These are phyloP conservation scores for Priapulus caudatus DNA, from an alignment of 2,888 invertebrate species.

Conservation along the genomic window DNA sequence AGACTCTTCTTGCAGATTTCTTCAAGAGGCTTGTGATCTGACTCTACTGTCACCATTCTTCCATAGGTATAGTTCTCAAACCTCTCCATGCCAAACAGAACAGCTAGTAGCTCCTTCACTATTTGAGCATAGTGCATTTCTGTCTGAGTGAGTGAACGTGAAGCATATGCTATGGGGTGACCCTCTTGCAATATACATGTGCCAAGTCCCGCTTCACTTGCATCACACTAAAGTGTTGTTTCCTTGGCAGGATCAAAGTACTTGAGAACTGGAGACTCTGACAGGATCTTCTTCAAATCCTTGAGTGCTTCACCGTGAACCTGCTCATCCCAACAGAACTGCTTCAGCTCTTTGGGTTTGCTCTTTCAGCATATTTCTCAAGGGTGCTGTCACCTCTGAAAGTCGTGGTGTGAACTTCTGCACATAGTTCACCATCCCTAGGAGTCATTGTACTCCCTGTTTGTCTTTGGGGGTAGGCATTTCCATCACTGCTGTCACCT, in stretches of 20 bases:
- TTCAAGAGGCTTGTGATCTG: constrained; percentile 18
- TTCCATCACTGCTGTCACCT: too few species aligned
- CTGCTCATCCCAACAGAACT: constrained; percentile 13
- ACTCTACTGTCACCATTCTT: constrained; percentile 10
- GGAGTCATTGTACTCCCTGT: constrained; percentile 16
- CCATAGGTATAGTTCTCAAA: constrained; percentile 15
- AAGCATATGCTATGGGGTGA: too few species aligned
- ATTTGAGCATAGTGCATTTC: constrained; percentile 16
- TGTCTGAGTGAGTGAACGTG: constrained; percentile 15
- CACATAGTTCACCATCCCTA: too few species aligned
- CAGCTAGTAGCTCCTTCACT: constrained; percentile 13
- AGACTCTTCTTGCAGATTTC: constrained; percentile 12
- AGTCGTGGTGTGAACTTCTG: constrained; percentile 17
- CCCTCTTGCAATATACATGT: constrained; percentile 20
- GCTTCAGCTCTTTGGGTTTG: too few species aligned
- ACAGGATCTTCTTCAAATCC: constrained; percentile 12
- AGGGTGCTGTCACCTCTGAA: constrained; percentile 14
- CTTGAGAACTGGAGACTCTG: constrained; percentile 13
- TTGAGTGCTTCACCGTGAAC: constrained; percentile 14
- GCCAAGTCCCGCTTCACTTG: constrained; percentile 19
- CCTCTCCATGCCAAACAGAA: constrained; percentile 12
- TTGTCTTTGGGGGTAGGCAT: constrained; percentile 13
- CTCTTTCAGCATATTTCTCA: constrained; percentile 18
- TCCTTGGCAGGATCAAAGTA: constrained; percentile 15
- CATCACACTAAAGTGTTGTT: constrained; percentile 15